Evolutionary conservation across 2,113 vertebrate genomes (phyloP), one percentile per base, ranked within the genome.

Genomic region (Muntiacus muntjak): DNA sequence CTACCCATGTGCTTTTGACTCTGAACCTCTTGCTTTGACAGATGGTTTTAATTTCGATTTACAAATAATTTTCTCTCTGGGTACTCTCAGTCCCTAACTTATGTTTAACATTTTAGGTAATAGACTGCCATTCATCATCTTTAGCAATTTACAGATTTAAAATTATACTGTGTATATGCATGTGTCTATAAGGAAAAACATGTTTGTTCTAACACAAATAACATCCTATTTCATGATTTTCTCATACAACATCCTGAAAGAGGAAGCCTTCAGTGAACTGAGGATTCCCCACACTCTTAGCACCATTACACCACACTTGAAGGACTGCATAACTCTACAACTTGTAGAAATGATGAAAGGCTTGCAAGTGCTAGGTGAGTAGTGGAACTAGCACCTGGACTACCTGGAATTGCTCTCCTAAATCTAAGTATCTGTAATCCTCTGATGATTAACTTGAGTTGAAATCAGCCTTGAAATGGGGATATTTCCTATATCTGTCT

Each of bases 81-180:
- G 40, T 93, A 50, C 52, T 87, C 52, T 96, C 40, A 76, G 78
- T 95, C 83, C 89, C 87, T 81, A 89, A 86, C 54, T 97, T 62
- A 79, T 9, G 45, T 71, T 97, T 97, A 96, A 96, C 89, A 98
- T 91, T 97, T 98, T 96, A 93, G 57, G 33, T 96, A 97, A 96
- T 92, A 83, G 79, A 40, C 76, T 89, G 33, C 71, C 0, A 0
- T 92, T 97, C 58, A 92, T 91, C 78, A 79, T 57, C 26, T 64
- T 83, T 55, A 92, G 52, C 74, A 93, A 84, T 52, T 94, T 96
- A 85, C n/a, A 89, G 57, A 81, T 87, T 89, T 97, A 79, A 95
- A 57, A 60, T 55, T 96, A 52, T 2, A 23, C 19, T 87, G 36
- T 93, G 52, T 45, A 9, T 40, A 52, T 25, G 50, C 81, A 26